Conservation (phyloP, 2,113 vertebrate genomes). For the Misgurnus mizolepis region DNA sequence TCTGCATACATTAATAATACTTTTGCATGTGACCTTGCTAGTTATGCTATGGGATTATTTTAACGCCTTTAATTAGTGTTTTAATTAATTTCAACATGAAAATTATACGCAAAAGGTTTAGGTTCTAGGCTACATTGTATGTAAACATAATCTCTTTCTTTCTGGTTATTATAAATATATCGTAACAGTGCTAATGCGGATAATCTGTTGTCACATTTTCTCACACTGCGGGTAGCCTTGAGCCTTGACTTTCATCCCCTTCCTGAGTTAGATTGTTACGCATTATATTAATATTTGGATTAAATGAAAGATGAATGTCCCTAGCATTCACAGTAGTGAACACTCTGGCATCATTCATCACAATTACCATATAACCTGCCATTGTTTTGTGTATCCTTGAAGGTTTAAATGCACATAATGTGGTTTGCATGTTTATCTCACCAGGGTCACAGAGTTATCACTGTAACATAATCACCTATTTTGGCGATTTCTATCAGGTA, state of each 20-base stretch:
- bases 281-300: conserved; percentile 67
- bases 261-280: conserved; percentile 66
- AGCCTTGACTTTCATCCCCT: conserved; percentile 67
- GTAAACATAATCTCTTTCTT: background rate
- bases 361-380: background rate
- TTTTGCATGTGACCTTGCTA: conserved; percentile 1
- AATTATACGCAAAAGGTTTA: background rate
- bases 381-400: conserved; percentile 35
- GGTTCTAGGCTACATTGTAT: conserved; percentile 2
- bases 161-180: conserved; percentile 8
- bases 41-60: background rate
- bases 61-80: conserved; percentile 3
- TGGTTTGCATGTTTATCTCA: conserved; percentile 9
- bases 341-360: background rate
- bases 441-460: conserved; percentile 24
- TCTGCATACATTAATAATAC: background rate
- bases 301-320: conserved; percentile 54
- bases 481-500: conserved; percentile 12
- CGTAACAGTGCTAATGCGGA: conserved; percentile 60
- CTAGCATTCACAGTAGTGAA: too few species aligned
- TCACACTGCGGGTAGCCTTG: conserved; percentile 61
- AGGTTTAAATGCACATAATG: conserved; percentile 27
- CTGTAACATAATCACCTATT: conserved; percentile 31
- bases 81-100: background rate
- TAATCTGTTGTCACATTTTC: conserved; percentile 66